Evolutionary conservation across 2,797 vertebrate genomes (phyloP).

Genomic region (Antrozous pallidus): DNA sequence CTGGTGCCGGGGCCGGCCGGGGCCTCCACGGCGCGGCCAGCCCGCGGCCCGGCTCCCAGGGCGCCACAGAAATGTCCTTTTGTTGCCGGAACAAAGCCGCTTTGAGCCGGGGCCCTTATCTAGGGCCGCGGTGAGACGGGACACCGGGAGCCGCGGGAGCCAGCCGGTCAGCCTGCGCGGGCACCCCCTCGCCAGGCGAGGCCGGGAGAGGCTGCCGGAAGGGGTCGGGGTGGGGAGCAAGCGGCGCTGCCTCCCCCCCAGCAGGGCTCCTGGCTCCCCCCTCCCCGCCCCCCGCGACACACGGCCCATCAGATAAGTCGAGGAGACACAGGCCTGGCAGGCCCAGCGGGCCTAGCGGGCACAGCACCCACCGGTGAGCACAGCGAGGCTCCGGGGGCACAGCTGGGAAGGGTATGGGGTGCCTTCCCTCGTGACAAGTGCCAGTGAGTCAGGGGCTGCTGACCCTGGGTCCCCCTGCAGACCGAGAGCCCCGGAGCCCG

Average conservation of each 20-base stretch:
- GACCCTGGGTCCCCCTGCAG: background rate
- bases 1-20: background rate
- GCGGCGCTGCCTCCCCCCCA: background rate
- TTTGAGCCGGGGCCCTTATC: conserved; percentile 74
- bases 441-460: no score
- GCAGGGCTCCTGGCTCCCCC: no score
- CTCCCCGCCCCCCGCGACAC: no score
- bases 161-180: background rate
- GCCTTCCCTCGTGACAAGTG: accelerated
- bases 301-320: background rate
- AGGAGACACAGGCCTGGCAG: background rate
- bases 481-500: background rate
- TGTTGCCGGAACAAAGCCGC: conserved; percentile 76
- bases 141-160: background rate
- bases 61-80: conserved; percentile 67
- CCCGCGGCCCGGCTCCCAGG: conserved; percentile 32
- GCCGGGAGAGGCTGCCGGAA: background rate
- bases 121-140: conserved; percentile 35
- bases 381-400: background rate
- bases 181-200: background rate
- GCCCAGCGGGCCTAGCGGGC: background rate
- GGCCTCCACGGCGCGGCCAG: background rate
- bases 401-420: no score
- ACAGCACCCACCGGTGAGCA: background rate
- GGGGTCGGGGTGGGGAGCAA: background rate